Conservation (phyloP, 2,888 invertebrate species). For the Tethea ocularis region DNA sequence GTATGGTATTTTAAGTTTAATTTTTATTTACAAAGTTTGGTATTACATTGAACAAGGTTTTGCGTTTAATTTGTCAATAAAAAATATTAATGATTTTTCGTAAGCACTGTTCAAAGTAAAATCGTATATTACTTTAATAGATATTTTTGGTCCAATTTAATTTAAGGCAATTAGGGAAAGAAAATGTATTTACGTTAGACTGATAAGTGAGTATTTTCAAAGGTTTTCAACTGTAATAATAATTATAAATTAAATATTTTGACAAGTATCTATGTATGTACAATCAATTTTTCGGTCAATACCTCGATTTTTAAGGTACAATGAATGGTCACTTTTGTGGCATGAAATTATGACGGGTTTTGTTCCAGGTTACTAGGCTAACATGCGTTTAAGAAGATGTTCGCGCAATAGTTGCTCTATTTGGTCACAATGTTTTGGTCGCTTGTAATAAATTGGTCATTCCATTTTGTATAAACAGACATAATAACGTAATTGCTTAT, state of each 20-base stretch:
- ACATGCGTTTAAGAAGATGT: not conserved
- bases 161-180: constrained; percentile 52
- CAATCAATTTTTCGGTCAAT: not conserved
- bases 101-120: not conserved
- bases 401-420: not conserved
- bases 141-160: constrained; percentile 66
- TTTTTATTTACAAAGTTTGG: constrained; percentile 22
- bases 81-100: not conserved
- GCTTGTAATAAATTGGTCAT: constrained; percentile 1
- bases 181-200: constrained; percentile 46
- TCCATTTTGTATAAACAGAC: not conserved
- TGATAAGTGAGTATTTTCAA: constrained; percentile 41
- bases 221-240: constrained; percentile 1
- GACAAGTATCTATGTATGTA: not conserved
- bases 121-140: constrained; percentile 43
- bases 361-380: not conserved
- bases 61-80: not conserved
- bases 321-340: not conserved
- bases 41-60: constrained; percentile 3
- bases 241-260: constrained; percentile 4
- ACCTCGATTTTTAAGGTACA: not conserved
- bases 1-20: constrained; percentile 34
- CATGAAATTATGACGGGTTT: not conserved
- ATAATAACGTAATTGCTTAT: not conserved
- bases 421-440: not conserved